phyloP scores from a whole-genome alignment of 1,140 invertebrate genomes.

The Doryteuthis pealeii region DNA sequence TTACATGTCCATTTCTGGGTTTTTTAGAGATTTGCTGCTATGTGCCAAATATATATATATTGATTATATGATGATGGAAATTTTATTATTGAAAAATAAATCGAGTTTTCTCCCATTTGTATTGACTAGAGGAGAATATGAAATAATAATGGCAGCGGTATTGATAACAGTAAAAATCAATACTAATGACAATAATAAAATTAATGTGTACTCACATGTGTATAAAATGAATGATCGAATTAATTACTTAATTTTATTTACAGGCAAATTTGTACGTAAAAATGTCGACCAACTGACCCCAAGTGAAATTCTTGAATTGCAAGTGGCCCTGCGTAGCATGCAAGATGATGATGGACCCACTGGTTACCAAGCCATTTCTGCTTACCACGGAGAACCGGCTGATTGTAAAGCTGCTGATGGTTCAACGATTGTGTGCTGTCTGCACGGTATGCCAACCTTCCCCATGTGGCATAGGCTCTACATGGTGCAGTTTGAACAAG shows the following conservation, averaged over 20 bases:
- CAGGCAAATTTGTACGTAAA: slow-evolving; percentile 20
- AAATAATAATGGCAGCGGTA: no score
- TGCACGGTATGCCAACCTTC: slow-evolving; percentile 33
- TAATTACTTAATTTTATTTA: not conserved
- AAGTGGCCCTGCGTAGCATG: slow-evolving; percentile 18
- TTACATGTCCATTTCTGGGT: no score
- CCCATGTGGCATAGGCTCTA: slow-evolving; percentile 35
- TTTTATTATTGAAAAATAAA: no score
- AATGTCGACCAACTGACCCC: slow-evolving; percentile 19
- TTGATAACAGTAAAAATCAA: no score
- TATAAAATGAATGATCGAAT: no score
- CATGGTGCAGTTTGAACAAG: slow-evolving; percentile 23
- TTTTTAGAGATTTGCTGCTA: no score
- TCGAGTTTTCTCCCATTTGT: no score
- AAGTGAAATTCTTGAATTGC: slow-evolving; percentile 20
- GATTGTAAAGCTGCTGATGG: slow-evolving; percentile 19
- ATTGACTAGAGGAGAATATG: no score
- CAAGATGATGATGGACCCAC: slow-evolving; percentile 19
- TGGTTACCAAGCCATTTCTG: slow-evolving; percentile 25
- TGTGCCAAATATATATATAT: no score
- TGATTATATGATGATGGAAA: no score
- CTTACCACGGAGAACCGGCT: slow-evolving; percentile 31
- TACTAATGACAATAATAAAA: no score
- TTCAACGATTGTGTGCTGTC: slow-evolving; percentile 23
- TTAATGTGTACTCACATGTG: no score